Evolutionary conservation across 2,113 vertebrate species (phyloP).

Genomic region (Empidonax traillii): DNA sequence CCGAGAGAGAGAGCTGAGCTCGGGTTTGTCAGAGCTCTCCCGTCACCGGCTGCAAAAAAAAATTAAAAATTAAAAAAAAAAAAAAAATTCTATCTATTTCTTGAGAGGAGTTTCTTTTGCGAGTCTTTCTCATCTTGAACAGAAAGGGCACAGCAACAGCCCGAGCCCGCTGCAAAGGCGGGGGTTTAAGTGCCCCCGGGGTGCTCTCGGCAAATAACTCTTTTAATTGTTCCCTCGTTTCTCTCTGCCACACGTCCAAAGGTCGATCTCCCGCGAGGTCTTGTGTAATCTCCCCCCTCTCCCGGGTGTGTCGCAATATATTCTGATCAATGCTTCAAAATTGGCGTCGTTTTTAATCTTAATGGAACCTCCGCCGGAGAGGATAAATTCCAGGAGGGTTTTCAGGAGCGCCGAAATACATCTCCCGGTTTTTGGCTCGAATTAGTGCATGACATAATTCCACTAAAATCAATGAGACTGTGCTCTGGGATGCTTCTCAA

Average conservation of each 20-base stretch:
- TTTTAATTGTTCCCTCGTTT: background rate
- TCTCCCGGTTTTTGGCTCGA: background rate
- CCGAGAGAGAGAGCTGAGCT: background rate
- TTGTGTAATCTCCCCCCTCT: background rate
- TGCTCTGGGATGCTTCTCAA: background rate
- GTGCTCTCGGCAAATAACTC: conserved; percentile 19
- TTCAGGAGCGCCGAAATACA: background rate
- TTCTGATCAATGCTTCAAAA: background rate
- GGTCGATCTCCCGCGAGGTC: background rate
- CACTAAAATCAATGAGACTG: conserved; percentile 22
- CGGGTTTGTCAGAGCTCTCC: conserved; percentile 23
- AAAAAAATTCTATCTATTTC: background rate
- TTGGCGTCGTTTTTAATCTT: background rate
- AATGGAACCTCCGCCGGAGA: background rate
- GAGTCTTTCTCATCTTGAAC: background rate
- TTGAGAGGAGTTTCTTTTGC: background rate
- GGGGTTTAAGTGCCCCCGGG: background rate
- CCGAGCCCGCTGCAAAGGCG: background rate
- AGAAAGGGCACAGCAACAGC: background rate
- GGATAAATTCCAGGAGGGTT: background rate
- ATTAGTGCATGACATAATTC: conserved; percentile 25
- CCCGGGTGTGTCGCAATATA: background rate
- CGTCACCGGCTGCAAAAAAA: background rate
- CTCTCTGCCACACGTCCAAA: background rate
- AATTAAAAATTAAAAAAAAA: background rate